Base-by-base conservation (phyloP, 1,140 invertebrate genomes). In the Gryon sp. region DNA sequence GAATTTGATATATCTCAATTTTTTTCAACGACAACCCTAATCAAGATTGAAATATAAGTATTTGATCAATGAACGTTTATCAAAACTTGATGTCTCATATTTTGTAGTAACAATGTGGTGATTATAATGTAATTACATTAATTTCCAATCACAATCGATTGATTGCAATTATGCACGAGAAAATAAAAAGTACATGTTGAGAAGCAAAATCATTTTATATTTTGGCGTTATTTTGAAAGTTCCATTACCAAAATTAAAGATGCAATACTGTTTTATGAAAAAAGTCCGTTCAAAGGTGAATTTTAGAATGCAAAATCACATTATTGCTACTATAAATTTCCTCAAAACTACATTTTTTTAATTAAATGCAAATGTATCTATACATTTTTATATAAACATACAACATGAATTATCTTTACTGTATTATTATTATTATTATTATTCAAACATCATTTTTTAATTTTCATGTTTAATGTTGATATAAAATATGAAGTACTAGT, bases 321-420 rank as follows among this genome's bases (percentile, higher is more conserved):
- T 59, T 70, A 55, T 43, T 55, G 14, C 60, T 60, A 66, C 48
- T 52, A 45, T 70, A 66, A 45, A 79, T 72, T 41, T 52, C 65
- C 66, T 74, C 57, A 63, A 76, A 43, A 45, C 52, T 57, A 53
- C 68, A 60, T 65, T 62, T 73, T 5, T 53, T 82, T 74, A n/a
- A 82, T 84, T 81, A 76, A 76, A 80, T 81, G 78, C 72, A 80
- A 81, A 83, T 70, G 81, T 81, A 78, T 81, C 80, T 79, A 12
- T 59, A 70, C 80, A 82, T n/a, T n/a, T 68, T 79, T 77, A 76
- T 57, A 45, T 41, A 22, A 57, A 28, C 41, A 32, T 57, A 38
- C 57, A 8, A 30, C 7, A 36, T 36, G 19, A 45, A 66, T 36
- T 16, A 14, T 14, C 4, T 36, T n/a, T n/a, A n/a, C n/a, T n/a